These are phyloP conservation scores for Diceros bicornis DNA, from an alignment of 2,797 vertebrate genomes.

Conservation along the genomic window DNA sequence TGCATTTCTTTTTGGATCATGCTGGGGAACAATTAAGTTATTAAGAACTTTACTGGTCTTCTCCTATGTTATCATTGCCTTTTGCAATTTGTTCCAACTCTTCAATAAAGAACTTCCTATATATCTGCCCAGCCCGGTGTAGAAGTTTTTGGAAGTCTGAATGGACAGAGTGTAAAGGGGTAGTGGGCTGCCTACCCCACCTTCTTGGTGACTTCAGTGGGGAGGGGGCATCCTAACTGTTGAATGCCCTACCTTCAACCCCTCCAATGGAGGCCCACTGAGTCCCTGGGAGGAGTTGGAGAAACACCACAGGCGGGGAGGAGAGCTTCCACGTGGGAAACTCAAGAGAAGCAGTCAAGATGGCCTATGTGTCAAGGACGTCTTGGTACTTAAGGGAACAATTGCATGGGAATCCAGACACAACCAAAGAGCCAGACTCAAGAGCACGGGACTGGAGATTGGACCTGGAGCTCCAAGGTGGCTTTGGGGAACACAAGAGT, in stretches of 20 bases:
- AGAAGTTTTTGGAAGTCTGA: not conserved
- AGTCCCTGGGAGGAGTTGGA: not conserved
- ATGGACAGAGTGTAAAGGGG: not conserved
- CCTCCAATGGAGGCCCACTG: not conserved
- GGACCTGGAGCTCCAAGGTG: not conserved
- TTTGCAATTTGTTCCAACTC: not conserved
- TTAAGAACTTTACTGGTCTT: not conserved
- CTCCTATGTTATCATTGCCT: not conserved
- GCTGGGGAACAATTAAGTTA: conserved; percentile 3
- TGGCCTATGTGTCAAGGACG: not conserved
- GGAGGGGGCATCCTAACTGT: not conserved
- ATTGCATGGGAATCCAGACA: not conserved
- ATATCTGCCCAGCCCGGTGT: not conserved
- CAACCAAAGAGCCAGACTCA: not conserved
- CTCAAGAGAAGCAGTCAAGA: not conserved
- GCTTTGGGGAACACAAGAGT: not conserved
- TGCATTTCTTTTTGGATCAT: conserved; percentile 21
- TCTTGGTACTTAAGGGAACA: not conserved
- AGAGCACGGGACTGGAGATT: not conserved
- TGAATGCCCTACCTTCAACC: not conserved
- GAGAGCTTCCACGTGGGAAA: not conserved
- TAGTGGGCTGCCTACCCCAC: not conserved
- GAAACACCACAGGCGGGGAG: not conserved
- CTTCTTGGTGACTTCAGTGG: not conserved
- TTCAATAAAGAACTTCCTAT: not conserved